These are phyloP conservation scores for Synanthedon formicaeformis DNA, from an alignment of 2,888 invertebrate species.

Conservation along the genomic window DNA sequence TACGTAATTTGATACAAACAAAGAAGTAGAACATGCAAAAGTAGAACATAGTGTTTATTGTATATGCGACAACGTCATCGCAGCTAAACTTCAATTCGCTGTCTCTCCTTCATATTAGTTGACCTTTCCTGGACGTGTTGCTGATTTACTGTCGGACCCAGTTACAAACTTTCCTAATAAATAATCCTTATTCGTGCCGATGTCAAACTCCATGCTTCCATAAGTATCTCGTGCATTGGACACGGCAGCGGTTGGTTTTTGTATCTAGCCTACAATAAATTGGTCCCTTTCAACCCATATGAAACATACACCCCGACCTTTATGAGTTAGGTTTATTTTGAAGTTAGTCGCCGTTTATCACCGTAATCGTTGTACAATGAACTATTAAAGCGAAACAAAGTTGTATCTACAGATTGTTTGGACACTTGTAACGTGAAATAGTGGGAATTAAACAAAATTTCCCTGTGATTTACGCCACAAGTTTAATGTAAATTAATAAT, in stretches of 20 bases:
- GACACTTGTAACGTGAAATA: background rate
- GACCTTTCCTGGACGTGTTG: slow-evolving; percentile 39
- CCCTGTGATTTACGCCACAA: no score
- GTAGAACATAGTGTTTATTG: no score
- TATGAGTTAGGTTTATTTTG: slow-evolving; percentile 55
- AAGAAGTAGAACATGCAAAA: no score
- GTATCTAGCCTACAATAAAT: slow-evolving; percentile 52
- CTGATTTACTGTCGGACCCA: slow-evolving; percentile 54
- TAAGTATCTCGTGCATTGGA: slow-evolving; percentile 50
- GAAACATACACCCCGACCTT: slow-evolving; percentile 47
- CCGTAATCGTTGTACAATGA: slow-evolving; percentile 54
- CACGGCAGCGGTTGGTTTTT: slow-evolving; percentile 43
- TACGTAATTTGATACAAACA: no score
- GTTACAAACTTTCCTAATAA: slow-evolving; percentile 62
- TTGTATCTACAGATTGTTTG: slow-evolving; percentile 15
- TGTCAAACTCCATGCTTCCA: slow-evolving; percentile 55
- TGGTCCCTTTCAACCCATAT: slow-evolving; percentile 39
- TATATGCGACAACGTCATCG: no score
- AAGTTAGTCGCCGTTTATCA: slow-evolving; percentile 52
- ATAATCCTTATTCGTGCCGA: slow-evolving; percentile 61
- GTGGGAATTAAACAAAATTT: no score
- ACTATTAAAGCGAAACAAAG: slow-evolving; percentile 27
- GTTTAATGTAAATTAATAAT: no score
- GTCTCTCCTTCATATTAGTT: slow-evolving; percentile 22
- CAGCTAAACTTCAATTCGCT: background rate